Evolutionary conservation across 1,140 invertebrate species (phyloP).

Genomic region (Tetramorium parvispinum): DNA sequence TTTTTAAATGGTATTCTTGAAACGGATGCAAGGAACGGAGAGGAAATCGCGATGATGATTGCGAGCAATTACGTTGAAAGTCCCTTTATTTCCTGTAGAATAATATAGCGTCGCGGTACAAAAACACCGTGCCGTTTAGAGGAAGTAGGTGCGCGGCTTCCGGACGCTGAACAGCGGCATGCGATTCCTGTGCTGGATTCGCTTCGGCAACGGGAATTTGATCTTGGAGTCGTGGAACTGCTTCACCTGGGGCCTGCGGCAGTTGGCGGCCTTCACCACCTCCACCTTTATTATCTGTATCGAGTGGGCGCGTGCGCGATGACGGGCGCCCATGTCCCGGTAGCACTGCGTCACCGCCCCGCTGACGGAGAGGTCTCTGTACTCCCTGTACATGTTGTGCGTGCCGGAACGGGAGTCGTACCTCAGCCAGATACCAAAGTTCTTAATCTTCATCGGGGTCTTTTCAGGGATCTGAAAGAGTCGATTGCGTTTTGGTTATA

Average conservation of each 20-base stretch:
- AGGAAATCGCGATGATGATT: neutral
- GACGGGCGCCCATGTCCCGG: constrained; percentile 99
- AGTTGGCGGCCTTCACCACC: constrained; percentile 94
- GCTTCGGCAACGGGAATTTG: constrained; percentile 97
- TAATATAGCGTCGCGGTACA: constrained; percentile 40
- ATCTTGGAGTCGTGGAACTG: constrained; percentile 99
- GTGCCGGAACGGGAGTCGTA: constrained; percentile 99
- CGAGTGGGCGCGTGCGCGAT: constrained; percentile 98
- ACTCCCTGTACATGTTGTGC: constrained; percentile 99
- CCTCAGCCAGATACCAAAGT: constrained; percentile 99
- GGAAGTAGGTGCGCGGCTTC: constrained; percentile 97
- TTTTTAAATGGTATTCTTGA: no score
- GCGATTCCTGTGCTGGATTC: constrained; percentile 93
- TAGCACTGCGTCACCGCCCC: constrained; percentile 99
- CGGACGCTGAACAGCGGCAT: constrained; percentile 94
- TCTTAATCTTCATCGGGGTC: constrained; percentile 97
- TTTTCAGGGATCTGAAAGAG: constrained; percentile 93
- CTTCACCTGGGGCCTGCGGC: constrained; percentile 97
- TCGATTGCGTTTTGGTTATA: neutral
- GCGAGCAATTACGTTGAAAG: constrained; percentile 17
- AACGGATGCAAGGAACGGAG: neutral
- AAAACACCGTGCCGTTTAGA: constrained; percentile 86
- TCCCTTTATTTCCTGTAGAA: constrained; percentile 70
- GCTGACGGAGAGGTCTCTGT: constrained; percentile 97
- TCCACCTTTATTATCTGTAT: constrained; percentile 99